A percentile compares a stretch with the other conserved stretches of the same genome.
phyloP scores from a whole-genome alignment of 64 coral and sea anemone species.

The Dendrophyllia cribrosa region DNA sequence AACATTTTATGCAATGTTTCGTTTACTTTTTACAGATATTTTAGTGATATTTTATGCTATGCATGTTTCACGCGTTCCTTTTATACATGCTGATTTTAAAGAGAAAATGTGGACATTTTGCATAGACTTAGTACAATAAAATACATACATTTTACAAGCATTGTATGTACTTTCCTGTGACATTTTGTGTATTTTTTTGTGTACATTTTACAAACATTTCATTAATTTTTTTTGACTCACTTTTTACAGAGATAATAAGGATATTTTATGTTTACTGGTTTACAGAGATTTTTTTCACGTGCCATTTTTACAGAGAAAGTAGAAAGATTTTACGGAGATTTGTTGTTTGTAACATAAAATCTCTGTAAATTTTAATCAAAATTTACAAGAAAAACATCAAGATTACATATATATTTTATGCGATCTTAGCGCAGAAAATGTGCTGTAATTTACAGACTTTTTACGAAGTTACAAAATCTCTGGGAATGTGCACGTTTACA shows the following conservation, averaged over 20 bases:
- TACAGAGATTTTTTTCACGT: constrained; percentile 4
- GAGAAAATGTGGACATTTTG: neutral
- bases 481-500: neutral
- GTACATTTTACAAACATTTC: neutral
- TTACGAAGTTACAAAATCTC: constrained; percentile 21
- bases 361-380: neutral
- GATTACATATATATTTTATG: neutral
- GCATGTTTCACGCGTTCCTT: neutral
- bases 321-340: constrained; percentile 13
- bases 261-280: neutral
- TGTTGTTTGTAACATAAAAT: neutral
- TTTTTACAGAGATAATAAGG: neutral
- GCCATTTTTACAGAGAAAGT: neutral
- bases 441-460: constrained; percentile 14
- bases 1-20: neutral
- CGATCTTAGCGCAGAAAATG: neutral
- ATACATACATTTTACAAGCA: neutral
- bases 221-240: neutral
- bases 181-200: neutral
- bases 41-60: neutral
- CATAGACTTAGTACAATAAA: neutral
- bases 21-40: neutral
- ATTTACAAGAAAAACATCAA: neutral
- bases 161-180: neutral
- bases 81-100: neutral